Base-by-base conservation (phyloP, 1,140 invertebrate species). In the Metaphire vulgaris region DNA sequence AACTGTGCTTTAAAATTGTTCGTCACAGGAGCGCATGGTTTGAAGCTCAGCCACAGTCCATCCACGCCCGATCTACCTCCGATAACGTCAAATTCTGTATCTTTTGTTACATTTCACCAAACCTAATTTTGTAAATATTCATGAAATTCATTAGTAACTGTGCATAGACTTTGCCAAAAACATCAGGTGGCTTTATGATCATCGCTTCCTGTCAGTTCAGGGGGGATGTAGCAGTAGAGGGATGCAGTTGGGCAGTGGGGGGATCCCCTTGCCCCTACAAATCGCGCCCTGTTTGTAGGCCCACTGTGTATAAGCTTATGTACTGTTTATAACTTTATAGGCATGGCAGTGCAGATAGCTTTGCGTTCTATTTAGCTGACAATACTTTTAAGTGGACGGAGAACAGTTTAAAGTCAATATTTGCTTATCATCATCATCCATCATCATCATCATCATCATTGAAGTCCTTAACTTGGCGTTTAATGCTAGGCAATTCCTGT, bases 1-100 rank as follows among this genome's bases (percentile, higher is more conserved):
- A 28, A 76, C 14, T 0, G 14, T 33, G 77, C 74, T 70, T 28
- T 69, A 64, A 70, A 33, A 74, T 67, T 15, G 28, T 64, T 33
- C 66, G 77, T 80, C 69, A 14, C 80, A 82, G 84, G 84, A 65
- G 76, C 80, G 6, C 80, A 79, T 66, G 81, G 82, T 67, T 33
- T 83, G 21, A 74, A 83, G 66, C 74, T 85, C 31, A 83, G 83
- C 2, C 84, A 85, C 69, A 82, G 83, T 29, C 84, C 84, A 16
- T 83, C 84, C 1, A 81, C 85, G 67, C 81, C 85, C 76, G 80
- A 83, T 76, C 75, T 85, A 56, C 84, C 84, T 21, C 83, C 84
- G 15, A 69, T 85, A 41, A n/a, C n/a, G n/a, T 80, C 77, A 33
- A 80, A 82, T 68, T 79, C 75, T 80, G 83, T 84, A 83, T 83